Percentiles rank a stretch among this genome's conserved stretches.
Conservation (phyloP, 2,113 vertebrate species). For the Ictalurus furcatus region DNA sequence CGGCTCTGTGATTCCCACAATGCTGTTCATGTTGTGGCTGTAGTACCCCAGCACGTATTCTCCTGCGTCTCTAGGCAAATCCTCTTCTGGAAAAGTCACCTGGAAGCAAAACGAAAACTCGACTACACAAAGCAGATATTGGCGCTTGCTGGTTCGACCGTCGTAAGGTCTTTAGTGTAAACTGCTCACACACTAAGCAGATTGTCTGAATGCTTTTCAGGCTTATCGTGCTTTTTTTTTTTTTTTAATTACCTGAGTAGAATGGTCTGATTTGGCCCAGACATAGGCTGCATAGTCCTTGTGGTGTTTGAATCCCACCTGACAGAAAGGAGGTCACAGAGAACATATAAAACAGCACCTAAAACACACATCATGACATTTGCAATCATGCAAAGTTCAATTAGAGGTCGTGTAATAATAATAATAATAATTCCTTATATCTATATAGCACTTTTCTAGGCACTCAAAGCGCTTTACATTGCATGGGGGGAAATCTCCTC, state of each 20-base stretch:
- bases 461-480: too few species aligned
- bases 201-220: constrained; percentile 11
- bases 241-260: constrained; percentile 56
- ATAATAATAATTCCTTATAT: too few species aligned
- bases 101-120: constrained; percentile 58
- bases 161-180: constrained; percentile 14
- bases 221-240: background rate
- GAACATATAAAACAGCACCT: background rate
- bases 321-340: constrained; percentile 9
- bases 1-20: constrained; percentile 89
- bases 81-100: constrained; percentile 90
- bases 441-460: too few species aligned
- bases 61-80: constrained; percentile 86
- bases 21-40: constrained; percentile 85
- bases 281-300: constrained; percentile 94
- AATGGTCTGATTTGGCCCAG: constrained; percentile 86
- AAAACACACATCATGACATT: background rate
- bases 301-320: constrained; percentile 94
- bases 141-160: background rate
- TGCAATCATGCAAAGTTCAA: background rate
- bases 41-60: constrained; percentile 94
- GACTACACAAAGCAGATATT: background rate
- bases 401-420: too few species aligned
- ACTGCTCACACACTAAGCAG: background rate
- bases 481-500: too few species aligned